These are phyloP conservation scores for Fratercula arctica DNA, from an alignment of 2,797 vertebrate genomes.

Conservation along the genomic window DNA sequence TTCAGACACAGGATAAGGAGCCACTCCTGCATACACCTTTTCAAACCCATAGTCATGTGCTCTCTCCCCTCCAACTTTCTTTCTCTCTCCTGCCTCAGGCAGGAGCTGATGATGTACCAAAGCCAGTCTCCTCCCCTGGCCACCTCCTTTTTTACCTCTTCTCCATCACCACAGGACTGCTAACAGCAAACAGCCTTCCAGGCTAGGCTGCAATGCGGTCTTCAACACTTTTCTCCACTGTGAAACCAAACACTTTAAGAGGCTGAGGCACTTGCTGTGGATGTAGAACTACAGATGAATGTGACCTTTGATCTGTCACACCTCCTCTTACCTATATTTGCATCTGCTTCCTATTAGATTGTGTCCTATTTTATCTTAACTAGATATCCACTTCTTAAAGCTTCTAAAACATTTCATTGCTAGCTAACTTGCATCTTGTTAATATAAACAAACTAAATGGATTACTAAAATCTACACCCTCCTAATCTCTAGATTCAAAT, in stretches of 20 bases:
- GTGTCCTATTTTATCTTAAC: background rate
- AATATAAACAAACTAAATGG: background rate
- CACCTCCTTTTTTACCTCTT: background rate
- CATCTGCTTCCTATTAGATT: background rate
- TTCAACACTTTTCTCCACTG: background rate
- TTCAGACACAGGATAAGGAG: background rate
- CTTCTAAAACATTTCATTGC: background rate
- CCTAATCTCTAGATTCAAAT: background rate
- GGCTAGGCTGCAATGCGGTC: background rate
- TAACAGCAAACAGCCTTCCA: background rate
- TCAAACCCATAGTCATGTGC: rapidly evolving
- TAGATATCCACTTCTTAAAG: background rate
- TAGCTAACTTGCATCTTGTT: background rate
- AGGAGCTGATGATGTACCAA: background rate
- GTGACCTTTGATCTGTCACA: rapidly evolving
- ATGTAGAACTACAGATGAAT: background rate
- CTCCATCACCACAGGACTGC: background rate
- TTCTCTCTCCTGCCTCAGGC: background rate
- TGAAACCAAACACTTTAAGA: background rate
- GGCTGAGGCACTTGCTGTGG: background rate
- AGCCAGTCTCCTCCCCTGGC: background rate
- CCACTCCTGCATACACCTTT: background rate
- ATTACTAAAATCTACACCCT: background rate
- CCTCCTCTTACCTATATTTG: background rate
- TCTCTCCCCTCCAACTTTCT: background rate